Percentiles rank a stretch among this genome's conserved stretches.
phyloP scores from a whole-genome alignment of 2,888 invertebrate genomes.

The Apodemia zela region DNA sequence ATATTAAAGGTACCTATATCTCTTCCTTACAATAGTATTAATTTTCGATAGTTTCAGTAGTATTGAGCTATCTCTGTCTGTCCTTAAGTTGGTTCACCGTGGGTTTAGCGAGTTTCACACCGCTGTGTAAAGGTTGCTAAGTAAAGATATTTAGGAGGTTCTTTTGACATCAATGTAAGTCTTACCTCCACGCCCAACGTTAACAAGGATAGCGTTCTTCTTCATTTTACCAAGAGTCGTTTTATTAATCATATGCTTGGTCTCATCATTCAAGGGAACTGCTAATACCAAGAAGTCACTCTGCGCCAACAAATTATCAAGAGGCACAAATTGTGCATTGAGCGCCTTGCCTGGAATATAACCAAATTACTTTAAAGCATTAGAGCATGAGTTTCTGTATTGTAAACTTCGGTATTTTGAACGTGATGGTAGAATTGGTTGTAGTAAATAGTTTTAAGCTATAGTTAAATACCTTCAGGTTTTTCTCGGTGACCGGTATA shows the following conservation, averaged over 20 bases:
- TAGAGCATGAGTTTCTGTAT: neutral
- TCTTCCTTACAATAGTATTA: too few relatives aligned
- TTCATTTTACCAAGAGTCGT: conserved; percentile 92
- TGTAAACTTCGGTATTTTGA: too few relatives aligned
- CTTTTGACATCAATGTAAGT: neutral
- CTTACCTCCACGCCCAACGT: conserved; percentile 90
- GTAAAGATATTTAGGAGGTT: neutral
- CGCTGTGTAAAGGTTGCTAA: neutral
- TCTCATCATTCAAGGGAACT: conserved; percentile 89
- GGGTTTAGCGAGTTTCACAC: too few relatives aligned
- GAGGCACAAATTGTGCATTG: conserved; percentile 83
- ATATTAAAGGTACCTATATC: too few relatives aligned
- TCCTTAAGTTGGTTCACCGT: too few relatives aligned
- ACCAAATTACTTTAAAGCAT: neutral
- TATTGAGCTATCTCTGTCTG: too few relatives aligned
- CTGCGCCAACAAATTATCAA: conserved; percentile 84
- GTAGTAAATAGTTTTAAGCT: neutral
- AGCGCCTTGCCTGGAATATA: conserved; percentile 50
- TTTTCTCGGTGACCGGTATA: conserved; percentile 87
- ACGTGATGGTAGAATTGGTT: too few relatives aligned
- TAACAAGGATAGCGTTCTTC: conserved; percentile 90
- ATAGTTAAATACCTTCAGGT: conserved; percentile 69
- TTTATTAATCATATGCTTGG: conserved; percentile 88
- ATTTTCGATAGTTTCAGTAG: too few relatives aligned
- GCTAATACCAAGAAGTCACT: conserved; percentile 94